phyloP scores from a whole-genome alignment of 2,888 invertebrate genomes.

The Scaptomyza caliginosa region DNA sequence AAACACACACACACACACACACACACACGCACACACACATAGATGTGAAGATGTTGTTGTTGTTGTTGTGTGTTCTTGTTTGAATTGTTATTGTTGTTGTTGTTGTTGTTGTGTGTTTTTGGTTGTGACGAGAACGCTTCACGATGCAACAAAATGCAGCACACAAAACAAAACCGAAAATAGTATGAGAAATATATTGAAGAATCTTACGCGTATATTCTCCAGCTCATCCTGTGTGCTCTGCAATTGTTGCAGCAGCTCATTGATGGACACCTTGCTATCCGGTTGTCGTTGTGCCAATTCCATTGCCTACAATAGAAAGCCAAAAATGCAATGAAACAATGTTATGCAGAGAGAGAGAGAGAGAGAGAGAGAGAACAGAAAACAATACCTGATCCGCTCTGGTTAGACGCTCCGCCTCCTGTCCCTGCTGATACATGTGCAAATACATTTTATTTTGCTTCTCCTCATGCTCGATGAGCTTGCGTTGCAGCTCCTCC shows the following conservation, averaged over 20 bases:
- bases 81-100: neutral
- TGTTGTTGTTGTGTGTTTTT: constrained; percentile 17
- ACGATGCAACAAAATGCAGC: constrained; percentile 83
- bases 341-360: too few relatives aligned
- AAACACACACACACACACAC: constrained; percentile 14
- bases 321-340: constrained; percentile 8
- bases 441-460: constrained; percentile 91
- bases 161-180: constrained; percentile 83
- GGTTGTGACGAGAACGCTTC: constrained; percentile 42
- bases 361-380: neutral
- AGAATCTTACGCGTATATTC: constrained; percentile 91
- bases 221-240: constrained; percentile 94
- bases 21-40: constrained; percentile 1
- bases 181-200: constrained; percentile 82
- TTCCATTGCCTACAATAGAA: constrained; percentile 80
- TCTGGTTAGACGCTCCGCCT: constrained; percentile 90
- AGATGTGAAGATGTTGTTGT: constrained; percentile 23
- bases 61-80: constrained; percentile 18
- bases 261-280: constrained; percentile 91
- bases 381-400: constrained; percentile 87
- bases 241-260: constrained; percentile 92
- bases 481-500: constrained; percentile 88
- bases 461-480: constrained; percentile 89
- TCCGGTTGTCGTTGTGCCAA: constrained; percentile 87
- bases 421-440: constrained; percentile 92